phyloP scores from a whole-genome alignment of 2,888 invertebrate genomes.

The Timema podura region DNA sequence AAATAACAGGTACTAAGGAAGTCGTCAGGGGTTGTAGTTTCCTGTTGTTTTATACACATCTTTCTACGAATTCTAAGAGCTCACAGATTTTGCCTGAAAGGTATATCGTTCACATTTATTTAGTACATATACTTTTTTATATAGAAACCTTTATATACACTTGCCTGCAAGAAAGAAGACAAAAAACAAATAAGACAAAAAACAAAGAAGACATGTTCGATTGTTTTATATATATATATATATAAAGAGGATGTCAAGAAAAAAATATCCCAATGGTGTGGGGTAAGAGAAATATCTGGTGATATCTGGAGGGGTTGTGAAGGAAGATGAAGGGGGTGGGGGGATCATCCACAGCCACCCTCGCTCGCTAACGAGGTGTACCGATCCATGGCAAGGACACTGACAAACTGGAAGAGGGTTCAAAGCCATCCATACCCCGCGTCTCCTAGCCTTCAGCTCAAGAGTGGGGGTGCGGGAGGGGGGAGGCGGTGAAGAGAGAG shows the following conservation, averaged over 20 bases:
- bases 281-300: neutral
- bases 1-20: too few relatives aligned
- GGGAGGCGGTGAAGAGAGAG: neutral
- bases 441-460: conserved; percentile 5
- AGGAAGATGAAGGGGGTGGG: neutral
- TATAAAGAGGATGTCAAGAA: neutral
- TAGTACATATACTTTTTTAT: too few relatives aligned
- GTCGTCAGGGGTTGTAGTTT: too few relatives aligned
- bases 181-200: too few relatives aligned
- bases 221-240: too few relatives aligned
- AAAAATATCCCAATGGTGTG: conserved; percentile 3
- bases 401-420: conserved; percentile 4
- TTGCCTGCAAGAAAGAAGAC: too few relatives aligned
- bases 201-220: too few relatives aligned
- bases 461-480: neutral
- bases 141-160: too few relatives aligned
- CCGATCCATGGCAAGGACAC: conserved; percentile 14
- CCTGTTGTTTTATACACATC: too few relatives aligned
- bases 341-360: neutral
- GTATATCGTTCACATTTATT: too few relatives aligned
- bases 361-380: conserved; percentile 10
- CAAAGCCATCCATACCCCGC: neutral
- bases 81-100: too few relatives aligned
- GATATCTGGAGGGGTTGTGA: neutral
- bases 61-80: too few relatives aligned